Evolutionary conservation across 1,140 invertebrate species (phyloP).

Genomic region (Drosophila parabipectinata): DNA sequence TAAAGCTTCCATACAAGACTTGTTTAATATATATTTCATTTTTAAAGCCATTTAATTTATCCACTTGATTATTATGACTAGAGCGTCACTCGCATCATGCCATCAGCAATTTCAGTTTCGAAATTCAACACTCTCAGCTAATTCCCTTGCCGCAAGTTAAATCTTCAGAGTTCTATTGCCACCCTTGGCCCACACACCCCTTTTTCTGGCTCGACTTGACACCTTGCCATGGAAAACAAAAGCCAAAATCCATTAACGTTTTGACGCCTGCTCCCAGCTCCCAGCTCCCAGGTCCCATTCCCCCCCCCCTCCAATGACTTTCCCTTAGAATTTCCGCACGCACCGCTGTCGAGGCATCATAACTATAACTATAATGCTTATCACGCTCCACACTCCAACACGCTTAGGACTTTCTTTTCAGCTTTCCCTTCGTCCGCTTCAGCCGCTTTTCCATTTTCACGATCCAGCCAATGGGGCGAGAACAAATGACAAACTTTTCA

Average conservation of each 20-base stretch:
- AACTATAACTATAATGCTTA: slow-evolving; percentile 76
- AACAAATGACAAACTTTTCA: slow-evolving; percentile 75
- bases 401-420: slow-evolving; percentile 41
- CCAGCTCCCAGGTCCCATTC: not conserved
- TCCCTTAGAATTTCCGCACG: slow-evolving; percentile 8
- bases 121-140: slow-evolving; percentile 13
- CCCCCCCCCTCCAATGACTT: slow-evolving; percentile 20
- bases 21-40: no score
- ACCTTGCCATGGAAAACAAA: slow-evolving; percentile 51
- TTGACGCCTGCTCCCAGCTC: slow-evolving; percentile 24
- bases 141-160: slow-evolving; percentile 14
- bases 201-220: slow-evolving; percentile 7
- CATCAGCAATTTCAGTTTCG: not conserved
- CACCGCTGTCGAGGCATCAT: slow-evolving; percentile 39
- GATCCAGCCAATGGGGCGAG: slow-evolving; percentile 54
- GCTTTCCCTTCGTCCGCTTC: not conserved
- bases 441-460: slow-evolving; percentile 39
- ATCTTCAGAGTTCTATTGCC: slow-evolving; percentile 10
- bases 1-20: not conserved
- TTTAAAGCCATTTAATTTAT: no score
- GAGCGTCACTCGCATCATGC: not conserved
- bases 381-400: slow-evolving; percentile 72
- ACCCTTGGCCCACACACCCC: not conserved
- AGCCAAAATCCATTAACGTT: slow-evolving; percentile 58
- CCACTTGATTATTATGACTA: not conserved